Percentiles rank a stretch among this genome's conserved stretches.
Evolutionary conservation across 2,113 vertebrate species (phyloP).

Genomic region (Oncorhynchus gorbuscha): DNA sequence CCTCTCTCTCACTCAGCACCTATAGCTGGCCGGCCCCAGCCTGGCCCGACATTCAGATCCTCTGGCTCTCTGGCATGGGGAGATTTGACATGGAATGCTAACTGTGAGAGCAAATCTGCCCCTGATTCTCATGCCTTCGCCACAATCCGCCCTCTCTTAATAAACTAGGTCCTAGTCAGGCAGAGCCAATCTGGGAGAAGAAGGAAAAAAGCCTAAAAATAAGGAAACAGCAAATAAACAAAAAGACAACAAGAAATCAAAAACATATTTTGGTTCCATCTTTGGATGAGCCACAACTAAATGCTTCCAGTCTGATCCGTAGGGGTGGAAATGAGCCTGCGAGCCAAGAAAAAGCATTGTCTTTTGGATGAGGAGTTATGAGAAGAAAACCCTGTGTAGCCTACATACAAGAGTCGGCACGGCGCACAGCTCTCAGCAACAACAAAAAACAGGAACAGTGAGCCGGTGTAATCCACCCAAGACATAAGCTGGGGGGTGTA

Average conservation of each 20-base stretch:
- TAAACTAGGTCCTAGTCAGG: slow-evolving; percentile 73
- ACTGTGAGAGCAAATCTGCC: slow-evolving; percentile 60
- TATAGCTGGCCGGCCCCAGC: too few species aligned
- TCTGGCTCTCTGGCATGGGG: slow-evolving; percentile 43
- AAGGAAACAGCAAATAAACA: slow-evolving; percentile 43
- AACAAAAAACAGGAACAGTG: slow-evolving; percentile 33
- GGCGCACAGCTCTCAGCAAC: slow-evolving; percentile 37
- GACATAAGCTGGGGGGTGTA: slow-evolving; percentile 70
- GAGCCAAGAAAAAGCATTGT: slow-evolving; percentile 61
- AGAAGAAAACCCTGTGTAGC: slow-evolving; percentile 57
- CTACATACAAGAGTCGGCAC: slow-evolving; percentile 56
- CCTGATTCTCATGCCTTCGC: slow-evolving; percentile 59
- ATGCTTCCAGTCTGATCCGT: slow-evolving; percentile 36
- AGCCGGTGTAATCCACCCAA: slow-evolving; percentile 66
- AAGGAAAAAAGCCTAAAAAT: slow-evolving; percentile 61
- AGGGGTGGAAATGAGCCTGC: slow-evolving; percentile 47
- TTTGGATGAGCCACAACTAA: slow-evolving; percentile 54
- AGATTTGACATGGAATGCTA: slow-evolving; percentile 47
- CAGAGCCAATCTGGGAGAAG: slow-evolving; percentile 56
- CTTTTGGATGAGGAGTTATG: slow-evolving; percentile 54
- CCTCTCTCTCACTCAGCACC: not conserved
- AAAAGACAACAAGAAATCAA: slow-evolving; percentile 50
- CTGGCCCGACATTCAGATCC: too few species aligned
- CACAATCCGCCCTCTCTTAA: slow-evolving; percentile 45
- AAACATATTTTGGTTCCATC: slow-evolving; percentile 57